Evolutionary conservation across 2,113 vertebrate species (phyloP).

Genomic region (Panthera uncia): DNA sequence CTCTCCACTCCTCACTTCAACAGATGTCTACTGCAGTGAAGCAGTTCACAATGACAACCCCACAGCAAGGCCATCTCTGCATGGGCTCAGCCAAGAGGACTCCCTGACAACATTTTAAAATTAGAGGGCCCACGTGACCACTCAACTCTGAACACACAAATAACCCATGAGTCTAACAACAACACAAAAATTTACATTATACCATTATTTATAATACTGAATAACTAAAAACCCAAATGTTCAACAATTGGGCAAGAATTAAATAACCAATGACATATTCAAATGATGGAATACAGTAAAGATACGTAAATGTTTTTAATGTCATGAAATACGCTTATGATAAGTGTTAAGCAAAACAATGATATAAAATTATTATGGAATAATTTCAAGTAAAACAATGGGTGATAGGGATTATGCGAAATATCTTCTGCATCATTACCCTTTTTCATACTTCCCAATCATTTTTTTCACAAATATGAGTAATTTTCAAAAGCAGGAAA

Average conservation of each 20-base stretch:
- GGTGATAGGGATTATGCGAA: not conserved
- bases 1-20: not conserved
- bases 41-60: not conserved
- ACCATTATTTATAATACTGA: slow-evolving; percentile 1
- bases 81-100: not conserved
- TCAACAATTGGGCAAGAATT: not conserved
- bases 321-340: slow-evolving; percentile 18
- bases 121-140: not conserved
- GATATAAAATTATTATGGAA: slow-evolving; percentile 10
- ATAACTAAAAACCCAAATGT: slow-evolving; percentile 19
- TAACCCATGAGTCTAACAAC: not conserved
- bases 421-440: not conserved
- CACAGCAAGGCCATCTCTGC: not conserved
- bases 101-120: not conserved
- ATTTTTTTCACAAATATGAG: slow-evolving; percentile 11
- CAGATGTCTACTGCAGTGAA: not conserved
- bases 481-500: slow-evolving; percentile 47
- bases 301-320: slow-evolving; percentile 41
- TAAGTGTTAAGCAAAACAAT: slow-evolving; percentile 30
- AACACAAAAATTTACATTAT: slow-evolving; percentile 21
- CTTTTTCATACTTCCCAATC: slow-evolving; percentile 35
- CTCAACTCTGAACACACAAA: slow-evolving; percentile 21
- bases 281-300: not conserved
- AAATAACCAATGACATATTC: slow-evolving; percentile 1
- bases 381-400: slow-evolving; percentile 30